Percentiles rank a stretch among this genome's conserved stretches.
Conservation (phyloP, 2,888 invertebrate genomes). For the Sphaerophoria taeniata region DNA sequence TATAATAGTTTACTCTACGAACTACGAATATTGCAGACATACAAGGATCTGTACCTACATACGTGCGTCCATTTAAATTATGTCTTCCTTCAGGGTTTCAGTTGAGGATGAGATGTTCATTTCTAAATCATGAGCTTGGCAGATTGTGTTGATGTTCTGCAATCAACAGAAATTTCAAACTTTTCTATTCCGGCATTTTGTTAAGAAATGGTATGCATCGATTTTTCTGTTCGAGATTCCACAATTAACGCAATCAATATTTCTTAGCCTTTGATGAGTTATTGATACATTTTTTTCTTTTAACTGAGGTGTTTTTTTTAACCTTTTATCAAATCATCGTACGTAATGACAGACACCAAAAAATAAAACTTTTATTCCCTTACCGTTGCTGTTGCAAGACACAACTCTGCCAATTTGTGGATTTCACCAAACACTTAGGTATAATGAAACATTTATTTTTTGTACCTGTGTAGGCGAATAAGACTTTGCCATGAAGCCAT, state of each 20-base stretch:
- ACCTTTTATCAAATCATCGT: no score
- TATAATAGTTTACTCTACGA: slow-evolving; percentile 30
- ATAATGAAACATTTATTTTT: no score
- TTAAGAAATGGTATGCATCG: background rate
- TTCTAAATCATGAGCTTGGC: slow-evolving; percentile 20
- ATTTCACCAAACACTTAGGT: no score
- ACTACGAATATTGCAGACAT: background rate
- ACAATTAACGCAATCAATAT: slow-evolving; percentile 51
- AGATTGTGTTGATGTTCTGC: background rate
- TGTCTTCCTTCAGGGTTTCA: slow-evolving; percentile 4
- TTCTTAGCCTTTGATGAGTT: slow-evolving; percentile 19
- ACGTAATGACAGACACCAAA: no score
- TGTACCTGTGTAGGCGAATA: no score
- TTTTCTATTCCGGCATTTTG: slow-evolving; percentile 23
- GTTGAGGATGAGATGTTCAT: slow-evolving; percentile 1
- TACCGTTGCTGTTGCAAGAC: no score
- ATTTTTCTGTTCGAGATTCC: slow-evolving; percentile 3
- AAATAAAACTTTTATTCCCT: no score
- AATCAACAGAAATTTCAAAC: slow-evolving; percentile 34
- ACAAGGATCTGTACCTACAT: background rate
- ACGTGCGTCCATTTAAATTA: slow-evolving; percentile 65
- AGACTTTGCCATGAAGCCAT: no score
- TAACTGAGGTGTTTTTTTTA: slow-evolving; percentile 15
- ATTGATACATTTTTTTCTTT: background rate
- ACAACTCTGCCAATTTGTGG: no score